Conservation (phyloP, 2,113 vertebrate species). For the Gallinago media region DNA sequence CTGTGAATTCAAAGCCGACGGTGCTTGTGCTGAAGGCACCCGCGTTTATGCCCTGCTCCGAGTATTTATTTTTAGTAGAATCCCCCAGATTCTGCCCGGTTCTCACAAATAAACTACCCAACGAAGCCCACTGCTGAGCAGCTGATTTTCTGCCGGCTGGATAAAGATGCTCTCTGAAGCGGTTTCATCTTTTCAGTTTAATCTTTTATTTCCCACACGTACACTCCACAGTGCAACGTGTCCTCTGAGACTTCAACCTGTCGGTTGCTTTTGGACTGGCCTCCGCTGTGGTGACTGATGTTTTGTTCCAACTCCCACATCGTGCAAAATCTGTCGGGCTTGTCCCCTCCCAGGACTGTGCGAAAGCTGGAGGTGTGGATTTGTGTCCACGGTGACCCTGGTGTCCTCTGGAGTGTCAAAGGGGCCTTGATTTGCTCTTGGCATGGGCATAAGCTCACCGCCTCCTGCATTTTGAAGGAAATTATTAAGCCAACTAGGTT, state of each 20-base stretch:
- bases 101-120: background rate
- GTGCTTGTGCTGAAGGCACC: background rate
- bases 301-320: background rate
- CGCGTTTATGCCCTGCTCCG: fast-evolving
- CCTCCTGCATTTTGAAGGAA: background rate
- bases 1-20: background rate
- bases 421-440: background rate
- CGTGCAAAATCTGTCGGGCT: background rate
- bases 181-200: background rate
- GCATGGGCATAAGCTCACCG: fast-evolving
- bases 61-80: background rate
- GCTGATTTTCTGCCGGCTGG: background rate
- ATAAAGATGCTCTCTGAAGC: conserved; percentile 21
- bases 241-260: background rate
- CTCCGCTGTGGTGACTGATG: background rate
- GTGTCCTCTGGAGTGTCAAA: background rate
- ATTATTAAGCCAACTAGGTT: background rate
- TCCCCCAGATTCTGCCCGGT: background rate
- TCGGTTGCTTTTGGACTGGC: background rate
- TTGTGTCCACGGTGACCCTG: background rate
- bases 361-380: background rate
- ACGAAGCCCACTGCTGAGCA: background rate
- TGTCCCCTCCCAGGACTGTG: fast-evolving
- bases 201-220: conserved; percentile 6
- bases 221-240: fast-evolving